Conservation (phyloP, 2,113 vertebrate species). For the Phylloscopus trochiloides region DNA sequence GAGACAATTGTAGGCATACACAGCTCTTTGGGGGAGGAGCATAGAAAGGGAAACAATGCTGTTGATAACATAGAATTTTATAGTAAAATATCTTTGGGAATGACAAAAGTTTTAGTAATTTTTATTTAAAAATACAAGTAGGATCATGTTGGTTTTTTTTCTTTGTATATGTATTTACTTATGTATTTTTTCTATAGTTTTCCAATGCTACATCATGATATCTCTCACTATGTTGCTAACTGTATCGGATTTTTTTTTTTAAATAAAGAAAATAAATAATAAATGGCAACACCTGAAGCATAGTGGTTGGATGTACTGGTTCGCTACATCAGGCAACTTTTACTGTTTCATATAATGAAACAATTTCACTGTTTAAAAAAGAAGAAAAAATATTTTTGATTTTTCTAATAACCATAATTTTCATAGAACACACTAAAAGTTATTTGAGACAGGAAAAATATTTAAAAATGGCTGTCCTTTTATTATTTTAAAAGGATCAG, state of each 20-base stretch:
- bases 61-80: not conserved
- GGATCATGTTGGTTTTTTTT: accelerated
- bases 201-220: not conserved
- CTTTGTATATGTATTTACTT: not conserved
- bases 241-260: not conserved
- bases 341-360: not conserved
- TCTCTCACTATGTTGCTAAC: not conserved
- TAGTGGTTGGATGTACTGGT: not conserved
- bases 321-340: not conserved
- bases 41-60: not conserved
- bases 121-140: not conserved
- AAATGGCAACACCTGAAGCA: not conserved
- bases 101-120: not conserved
- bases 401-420: not conserved
- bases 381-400: not conserved
- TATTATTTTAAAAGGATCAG: not conserved
- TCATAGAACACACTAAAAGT: not conserved
- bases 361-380: not conserved
- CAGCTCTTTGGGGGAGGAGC: not conserved
- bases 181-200: not conserved
- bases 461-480: not conserved
- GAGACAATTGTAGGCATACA: not conserved
- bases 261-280: not conserved
- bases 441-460: not conserved
- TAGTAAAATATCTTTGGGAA: not conserved